Percentiles rank a stretch among this genome's conserved stretches.
These are phyloP conservation scores for Polyodon spathula DNA, from an alignment of 2,113 vertebrate genomes.

Conservation along the genomic window DNA sequence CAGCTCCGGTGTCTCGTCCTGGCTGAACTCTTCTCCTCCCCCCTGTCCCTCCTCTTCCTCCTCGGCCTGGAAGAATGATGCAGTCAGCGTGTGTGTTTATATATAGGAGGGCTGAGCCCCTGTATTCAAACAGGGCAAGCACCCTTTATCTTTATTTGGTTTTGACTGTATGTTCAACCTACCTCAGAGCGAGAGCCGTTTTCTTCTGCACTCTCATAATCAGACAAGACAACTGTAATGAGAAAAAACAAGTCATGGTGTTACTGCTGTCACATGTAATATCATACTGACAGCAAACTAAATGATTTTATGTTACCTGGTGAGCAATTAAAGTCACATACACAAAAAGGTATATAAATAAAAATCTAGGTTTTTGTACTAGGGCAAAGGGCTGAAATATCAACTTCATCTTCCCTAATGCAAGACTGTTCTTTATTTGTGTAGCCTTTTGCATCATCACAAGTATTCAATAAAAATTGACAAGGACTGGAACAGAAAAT, in stretches of 20 bases:
- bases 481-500: no score
- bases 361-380: no score
- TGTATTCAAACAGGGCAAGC: not conserved
- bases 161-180: constrained; percentile 21
- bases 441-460: no score
- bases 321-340: no score
- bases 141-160: not conserved
- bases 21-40: constrained; percentile 60
- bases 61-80: constrained; percentile 21
- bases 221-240: constrained; percentile 77
- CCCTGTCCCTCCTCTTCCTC: constrained; percentile 26
- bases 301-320: no score
- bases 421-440: no score
- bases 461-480: no score
- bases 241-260: constrained; percentile 11
- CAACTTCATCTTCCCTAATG: no score
- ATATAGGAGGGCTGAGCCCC: not conserved
- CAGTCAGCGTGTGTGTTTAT: not conserved
- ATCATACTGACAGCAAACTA: not conserved
- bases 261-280: not conserved
- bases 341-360: no score
- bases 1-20: constrained; percentile 70
- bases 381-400: no score
- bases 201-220: constrained; percentile 91
- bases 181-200: constrained; percentile 79